Evolutionary conservation across 2,888 invertebrate genomes (phyloP), one percentile per base, ranked within the genome.

Genomic region (Drosophila neotestacea): DNA sequence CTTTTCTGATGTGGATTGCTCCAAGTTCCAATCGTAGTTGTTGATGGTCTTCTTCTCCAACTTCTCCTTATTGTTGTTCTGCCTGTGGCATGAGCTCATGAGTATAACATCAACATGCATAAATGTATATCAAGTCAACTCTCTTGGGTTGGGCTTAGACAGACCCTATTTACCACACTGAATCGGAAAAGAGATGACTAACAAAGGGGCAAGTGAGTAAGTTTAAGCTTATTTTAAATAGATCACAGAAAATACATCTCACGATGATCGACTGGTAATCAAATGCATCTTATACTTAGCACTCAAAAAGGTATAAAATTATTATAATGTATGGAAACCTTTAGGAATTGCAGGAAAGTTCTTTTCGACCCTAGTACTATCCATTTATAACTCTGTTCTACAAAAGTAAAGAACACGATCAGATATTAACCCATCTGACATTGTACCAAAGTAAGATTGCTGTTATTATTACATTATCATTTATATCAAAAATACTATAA

Each of bases 31-130:
- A 60, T 65, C 48, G 34, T 64, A 52, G 59, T 73, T 78, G 72
- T 66, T 64, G 65, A 64, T 79, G 68, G 58, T 56, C 54, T 69
- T 71, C 58, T 46, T 11, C 51, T 36, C 42, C 41, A 36, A 6
- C 34, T 22, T 60, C 22, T 51, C 39, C 39, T 51, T 39, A 22
- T 42, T 47, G 22, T 50, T 36, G 22, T 30, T 68, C 47, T 60
- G 55, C n/a, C 42, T 67, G 59, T 50, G 67, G 62, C 68, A 59
- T 39, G 30, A 48, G 34, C 73, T 73, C 73, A 64, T 75, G 65
- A 76, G 55, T 63, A 66, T 50, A 59, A 47, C 59, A 67, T 70
- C 71, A 55, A 66, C 55, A 47, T 71, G 54, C 66, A 71, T 66
- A 64, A 67, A 38, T 41, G 36, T 61, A 46, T 51, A 69, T 74